Evolutionary conservation across 2,888 invertebrate genomes (phyloP), one percentile per base, ranked within the genome.

Genomic region (Notocelia uddmanniana): DNA sequence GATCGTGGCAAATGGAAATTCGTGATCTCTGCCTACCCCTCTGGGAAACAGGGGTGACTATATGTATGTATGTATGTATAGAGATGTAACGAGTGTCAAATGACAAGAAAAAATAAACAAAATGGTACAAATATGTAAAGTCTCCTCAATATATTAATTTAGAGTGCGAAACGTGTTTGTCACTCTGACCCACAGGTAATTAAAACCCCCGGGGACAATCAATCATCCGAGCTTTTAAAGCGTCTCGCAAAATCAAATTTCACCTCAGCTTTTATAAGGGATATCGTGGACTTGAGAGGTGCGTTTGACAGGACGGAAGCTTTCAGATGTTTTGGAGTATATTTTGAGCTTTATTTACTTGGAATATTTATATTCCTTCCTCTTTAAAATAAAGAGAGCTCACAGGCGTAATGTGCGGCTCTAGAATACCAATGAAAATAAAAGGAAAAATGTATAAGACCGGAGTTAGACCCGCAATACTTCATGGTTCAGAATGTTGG

Each of bases 141-240:
- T n/a, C n/a, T 13, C 1, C 13, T 45, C 15, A 1, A 45, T 15
- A 45, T 15, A 45, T 15, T 45, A 50, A 19, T 3, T 19, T 11
- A 2, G 9, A 50, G 19, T 13, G 18, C 19, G 19, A 3, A 50
- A 19, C 31, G 8, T 23, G 15, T 15, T 41, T 48, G 19, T 52
- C 26, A 63, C 18, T 50, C 48, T 23, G 11, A 9, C 50, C 58
- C 66, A 58, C 70, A 71, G 70, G 70, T 71, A 71, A 71, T 71
- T 71, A 71, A 71, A 59, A 58, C 50, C 58, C 64, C 59, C 9
- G 1, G 52, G 66, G 66, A 66, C 70, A 66, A 71, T 71, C 66
- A 64, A 71, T 71, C 70, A 71, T 66, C 70, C 70, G 21, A 21
- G 64, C 70, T 71, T 71, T 71, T 71, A 71, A 71, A 71, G 66